Conservation (phyloP, 2,888 invertebrate species). For the Melipona beecheii region DNA sequence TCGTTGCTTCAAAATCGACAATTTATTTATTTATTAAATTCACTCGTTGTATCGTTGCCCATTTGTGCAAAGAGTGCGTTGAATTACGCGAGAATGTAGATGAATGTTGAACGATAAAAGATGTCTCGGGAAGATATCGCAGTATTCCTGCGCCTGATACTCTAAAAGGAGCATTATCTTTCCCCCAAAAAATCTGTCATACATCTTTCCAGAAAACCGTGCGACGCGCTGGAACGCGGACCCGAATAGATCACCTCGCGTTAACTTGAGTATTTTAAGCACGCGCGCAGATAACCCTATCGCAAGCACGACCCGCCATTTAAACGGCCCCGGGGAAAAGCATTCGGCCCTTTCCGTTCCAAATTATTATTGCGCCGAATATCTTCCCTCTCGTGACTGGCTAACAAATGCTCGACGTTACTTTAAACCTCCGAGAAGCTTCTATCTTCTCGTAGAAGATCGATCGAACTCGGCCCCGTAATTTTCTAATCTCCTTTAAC, state of each 20-base stretch:
- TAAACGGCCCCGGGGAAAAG: background rate
- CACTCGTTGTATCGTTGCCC: no score
- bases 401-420: background rate
- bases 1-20: no score
- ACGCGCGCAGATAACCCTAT: slow-evolving; percentile 51
- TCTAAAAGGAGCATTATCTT: slow-evolving; percentile 4
- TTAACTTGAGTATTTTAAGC: slow-evolving; percentile 52
- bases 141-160: background rate
- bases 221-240: slow-evolving; percentile 10
- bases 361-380: slow-evolving; percentile 7
- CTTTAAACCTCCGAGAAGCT: background rate
- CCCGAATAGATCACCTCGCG: slow-evolving; percentile 35
- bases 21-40: no score
- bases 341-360: background rate
- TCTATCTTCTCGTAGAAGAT: background rate
- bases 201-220: slow-evolving; percentile 18
- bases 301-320: slow-evolving; percentile 14
- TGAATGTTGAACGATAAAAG: no score
- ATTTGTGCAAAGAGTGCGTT: no score
- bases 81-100: background rate
- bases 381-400: background rate
- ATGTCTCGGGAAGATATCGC: background rate
- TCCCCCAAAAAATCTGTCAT: slow-evolving; percentile 29
- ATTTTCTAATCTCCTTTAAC: background rate
- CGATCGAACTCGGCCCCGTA: background rate